A percentile compares a stretch with the other conserved stretches of the same genome.
Conservation (phyloP, 1,140 invertebrate species). For the Conus ventricosus region DNA sequence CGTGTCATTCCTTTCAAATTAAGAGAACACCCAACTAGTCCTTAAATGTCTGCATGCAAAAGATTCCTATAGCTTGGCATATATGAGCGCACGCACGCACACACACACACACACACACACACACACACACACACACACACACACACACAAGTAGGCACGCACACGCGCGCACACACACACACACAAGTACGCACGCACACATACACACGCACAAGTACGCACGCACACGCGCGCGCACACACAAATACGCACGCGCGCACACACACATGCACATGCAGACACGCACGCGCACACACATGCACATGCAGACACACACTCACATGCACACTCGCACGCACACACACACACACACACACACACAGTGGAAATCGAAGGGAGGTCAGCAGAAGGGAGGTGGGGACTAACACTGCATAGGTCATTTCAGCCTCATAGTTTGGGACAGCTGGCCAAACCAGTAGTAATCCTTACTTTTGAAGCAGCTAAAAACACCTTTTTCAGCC, state of each 20-base stretch:
- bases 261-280: background rate
- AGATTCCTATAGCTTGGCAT: too few relatives aligned
- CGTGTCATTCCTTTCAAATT: conserved; percentile 32
- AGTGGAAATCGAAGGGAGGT: too few relatives aligned
- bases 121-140: background rate
- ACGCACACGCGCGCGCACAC: background rate
- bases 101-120: background rate
- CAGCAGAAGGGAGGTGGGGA: too few relatives aligned
- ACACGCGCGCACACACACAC: background rate
- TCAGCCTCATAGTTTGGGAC: too few relatives aligned
- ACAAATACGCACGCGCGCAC: background rate
- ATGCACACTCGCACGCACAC: background rate
- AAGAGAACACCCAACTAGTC: conserved; percentile 39
- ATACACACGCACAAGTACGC: background rate
- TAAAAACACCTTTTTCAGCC: too few relatives aligned
- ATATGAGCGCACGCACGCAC: background rate
- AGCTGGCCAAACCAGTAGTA: too few relatives aligned
- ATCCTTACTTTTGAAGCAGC: too few relatives aligned
- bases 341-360: background rate
- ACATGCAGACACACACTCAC: too few relatives aligned
- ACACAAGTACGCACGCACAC: background rate
- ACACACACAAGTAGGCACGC: conserved; percentile 1
- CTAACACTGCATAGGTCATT: too few relatives aligned
- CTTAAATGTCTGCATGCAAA: conserved; percentile 37
- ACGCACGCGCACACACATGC: background rate